Conservation (phyloP, 2,113 vertebrate genomes). For the Bos indicus region DNA sequence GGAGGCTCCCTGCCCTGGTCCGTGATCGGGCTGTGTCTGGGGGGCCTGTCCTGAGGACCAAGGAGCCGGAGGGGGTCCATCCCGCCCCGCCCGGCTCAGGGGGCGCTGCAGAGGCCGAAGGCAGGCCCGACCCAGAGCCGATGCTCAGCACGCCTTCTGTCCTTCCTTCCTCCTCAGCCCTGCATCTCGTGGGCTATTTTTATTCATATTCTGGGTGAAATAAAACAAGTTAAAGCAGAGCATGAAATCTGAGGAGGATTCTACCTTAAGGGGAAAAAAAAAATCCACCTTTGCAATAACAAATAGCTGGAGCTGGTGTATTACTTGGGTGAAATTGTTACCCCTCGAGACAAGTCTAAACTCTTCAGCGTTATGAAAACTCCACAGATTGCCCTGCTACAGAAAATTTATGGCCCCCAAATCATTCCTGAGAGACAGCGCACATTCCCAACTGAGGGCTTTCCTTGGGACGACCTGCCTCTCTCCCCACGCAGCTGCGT, state of each 20-base stretch:
- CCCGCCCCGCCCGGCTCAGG: fast-evolving
- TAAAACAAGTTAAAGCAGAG: constrained; percentile 87
- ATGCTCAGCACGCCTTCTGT: not conserved
- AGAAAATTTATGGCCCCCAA: constrained; percentile 88
- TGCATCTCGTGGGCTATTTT: constrained; percentile 70
- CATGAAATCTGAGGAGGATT: constrained; percentile 82
- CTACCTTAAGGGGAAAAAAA: constrained; percentile 82
- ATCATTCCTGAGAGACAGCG: constrained; percentile 88
- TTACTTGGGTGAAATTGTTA: constrained; percentile 84
- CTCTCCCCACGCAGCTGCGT: constrained; percentile 52
- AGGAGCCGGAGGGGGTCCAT: fast-evolving
- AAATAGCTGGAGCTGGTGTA: constrained; percentile 81
- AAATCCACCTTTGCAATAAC: constrained; percentile 84
- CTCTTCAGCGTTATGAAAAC: constrained; percentile 85
- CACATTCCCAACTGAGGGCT: constrained; percentile 88
- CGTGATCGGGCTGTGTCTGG: not conserved
- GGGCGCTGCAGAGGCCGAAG: not conserved
- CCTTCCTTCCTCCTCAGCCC: constrained; percentile 1
- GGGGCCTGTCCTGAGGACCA: not conserved
- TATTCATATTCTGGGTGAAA: constrained; percentile 78
- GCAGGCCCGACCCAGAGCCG: not conserved
- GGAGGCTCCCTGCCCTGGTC: not conserved
- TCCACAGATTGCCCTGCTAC: constrained; percentile 82
- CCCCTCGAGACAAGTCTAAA: constrained; percentile 90
- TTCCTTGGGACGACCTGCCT: constrained; percentile 81